Evolutionary conservation across 2,113 vertebrate species (phyloP).

Genomic region (Hylia prasina): DNA sequence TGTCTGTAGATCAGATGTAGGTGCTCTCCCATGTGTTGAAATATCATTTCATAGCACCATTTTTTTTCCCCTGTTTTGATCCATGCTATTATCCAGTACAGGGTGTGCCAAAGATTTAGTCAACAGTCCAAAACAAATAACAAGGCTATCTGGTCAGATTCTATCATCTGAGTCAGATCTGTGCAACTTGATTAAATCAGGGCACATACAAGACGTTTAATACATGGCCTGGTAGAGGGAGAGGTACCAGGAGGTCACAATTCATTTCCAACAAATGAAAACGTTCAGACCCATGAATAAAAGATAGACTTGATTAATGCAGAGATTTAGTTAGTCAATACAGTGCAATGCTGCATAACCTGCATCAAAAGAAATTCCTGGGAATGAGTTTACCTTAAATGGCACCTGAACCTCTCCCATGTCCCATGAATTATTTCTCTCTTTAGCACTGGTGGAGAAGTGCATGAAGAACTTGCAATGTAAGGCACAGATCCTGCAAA

Average conservation of each 20-base stretch:
- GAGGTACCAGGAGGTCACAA: not conserved
- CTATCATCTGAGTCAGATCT: conserved; percentile 15
- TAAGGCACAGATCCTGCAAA: not conserved
- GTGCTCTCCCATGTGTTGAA: not conserved
- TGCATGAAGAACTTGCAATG: not conserved
- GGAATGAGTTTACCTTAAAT: not conserved
- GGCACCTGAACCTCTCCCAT: not conserved
- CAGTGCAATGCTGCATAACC: not conserved
- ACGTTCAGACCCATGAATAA: not conserved
- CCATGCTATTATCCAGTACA: not conserved
- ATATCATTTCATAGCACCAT: not conserved
- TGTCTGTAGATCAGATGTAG: not conserved
- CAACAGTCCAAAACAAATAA: conserved; percentile 4
- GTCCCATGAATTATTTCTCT: not conserved
- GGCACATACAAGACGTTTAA: not conserved
- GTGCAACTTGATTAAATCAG: not conserved
- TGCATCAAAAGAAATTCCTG: not conserved
- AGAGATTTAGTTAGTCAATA: not conserved
- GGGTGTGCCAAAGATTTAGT: not conserved
- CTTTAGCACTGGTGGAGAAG: not conserved
- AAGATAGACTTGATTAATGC: not conserved
- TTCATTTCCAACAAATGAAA: not conserved
- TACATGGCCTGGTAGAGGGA: not conserved
- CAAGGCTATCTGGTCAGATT: conserved; percentile 13
- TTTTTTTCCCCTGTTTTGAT: not conserved